Base-by-base conservation (phyloP, 2,113 vertebrate genomes). In the Hydropotes inermis region DNA sequence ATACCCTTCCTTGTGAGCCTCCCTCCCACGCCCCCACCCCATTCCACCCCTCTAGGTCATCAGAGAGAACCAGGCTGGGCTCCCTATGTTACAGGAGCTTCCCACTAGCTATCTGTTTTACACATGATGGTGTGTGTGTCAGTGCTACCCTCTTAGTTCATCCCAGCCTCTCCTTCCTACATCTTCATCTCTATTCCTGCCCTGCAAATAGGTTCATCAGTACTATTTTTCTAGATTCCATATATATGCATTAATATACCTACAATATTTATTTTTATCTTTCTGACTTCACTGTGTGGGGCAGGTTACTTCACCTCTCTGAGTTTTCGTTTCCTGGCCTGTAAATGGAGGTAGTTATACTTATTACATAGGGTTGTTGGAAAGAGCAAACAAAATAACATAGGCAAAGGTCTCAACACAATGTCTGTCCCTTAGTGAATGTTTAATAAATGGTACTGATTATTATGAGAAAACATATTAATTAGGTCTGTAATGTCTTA, bases 401-500 rank as follows among this genome's bases (percentile, higher is more conserved):
- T 15, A 90, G 74, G 54, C 58, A 70, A 60, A 96, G 55, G 1
- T 95, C 81, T 96, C 67, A 55, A 55, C 67, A 93, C 39, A 88
- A 91, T 94, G 91, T 54, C 58, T 91, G 12, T 91, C 33, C 28
- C 83, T 91, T 89, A 67, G 39, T 83, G 64, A 97, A 39, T 97
- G 89, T 94, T 97, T 96, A 96, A 97, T 96, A 94, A 93, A 94
- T 93, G 93, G 45, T 79, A 47, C 60, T 64, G 61, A 85, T 94
- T 94, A 93, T 96, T 94, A 93, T 91, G 93, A 93, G 92, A 89
- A 97, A 98, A 91, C 81, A 79, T 92, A 85, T 96, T 97, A 97
- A 88, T 94, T 96, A 94, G 67, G 55, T 83, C 76, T 97, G 1
- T 91, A 87, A 88, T 93, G 45, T 97, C 91, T 70, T 93, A 96